A percentile compares a stretch with the other conserved stretches of the same genome.
Evolutionary conservation across 2,113 vertebrate genomes (phyloP).

Genomic region (Hippopotamus amphibius): DNA sequence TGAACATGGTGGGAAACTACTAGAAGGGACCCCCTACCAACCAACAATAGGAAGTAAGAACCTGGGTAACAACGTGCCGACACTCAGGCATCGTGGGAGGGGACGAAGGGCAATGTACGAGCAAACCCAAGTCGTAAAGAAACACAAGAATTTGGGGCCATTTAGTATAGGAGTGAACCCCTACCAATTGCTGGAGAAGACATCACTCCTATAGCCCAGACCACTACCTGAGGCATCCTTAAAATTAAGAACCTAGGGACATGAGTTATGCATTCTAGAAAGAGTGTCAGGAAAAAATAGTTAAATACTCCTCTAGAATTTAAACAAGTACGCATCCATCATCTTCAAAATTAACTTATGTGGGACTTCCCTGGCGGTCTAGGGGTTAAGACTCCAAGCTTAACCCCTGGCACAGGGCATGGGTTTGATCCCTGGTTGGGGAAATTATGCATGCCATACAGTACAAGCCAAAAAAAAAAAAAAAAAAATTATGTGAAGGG

Average conservation of each 20-base stretch:
- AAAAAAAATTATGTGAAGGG: too few species aligned
- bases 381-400: too few species aligned
- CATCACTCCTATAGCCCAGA: background rate
- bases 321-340: background rate
- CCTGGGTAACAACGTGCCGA: background rate
- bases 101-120: background rate
- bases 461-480: too few species aligned
- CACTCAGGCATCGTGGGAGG: background rate
- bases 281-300: background rate
- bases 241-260: background rate
- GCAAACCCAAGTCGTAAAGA: background rate
- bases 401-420: too few species aligned
- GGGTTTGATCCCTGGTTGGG: too few species aligned
- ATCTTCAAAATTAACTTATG: background rate
- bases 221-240: background rate
- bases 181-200: background rate
- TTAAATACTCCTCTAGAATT: background rate
- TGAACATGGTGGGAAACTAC: background rate
- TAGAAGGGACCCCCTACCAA: background rate
- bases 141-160: background rate
- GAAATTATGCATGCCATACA: too few species aligned
- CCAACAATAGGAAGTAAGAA: background rate
- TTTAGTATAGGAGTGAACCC: background rate
- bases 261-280: background rate
- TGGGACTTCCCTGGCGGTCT: too few species aligned